A percentile compares a stretch with the other conserved stretches of the same genome.
Evolutionary conservation across 2,113 vertebrate genomes (phyloP).

Genomic region (Cervus canadensis): DNA sequence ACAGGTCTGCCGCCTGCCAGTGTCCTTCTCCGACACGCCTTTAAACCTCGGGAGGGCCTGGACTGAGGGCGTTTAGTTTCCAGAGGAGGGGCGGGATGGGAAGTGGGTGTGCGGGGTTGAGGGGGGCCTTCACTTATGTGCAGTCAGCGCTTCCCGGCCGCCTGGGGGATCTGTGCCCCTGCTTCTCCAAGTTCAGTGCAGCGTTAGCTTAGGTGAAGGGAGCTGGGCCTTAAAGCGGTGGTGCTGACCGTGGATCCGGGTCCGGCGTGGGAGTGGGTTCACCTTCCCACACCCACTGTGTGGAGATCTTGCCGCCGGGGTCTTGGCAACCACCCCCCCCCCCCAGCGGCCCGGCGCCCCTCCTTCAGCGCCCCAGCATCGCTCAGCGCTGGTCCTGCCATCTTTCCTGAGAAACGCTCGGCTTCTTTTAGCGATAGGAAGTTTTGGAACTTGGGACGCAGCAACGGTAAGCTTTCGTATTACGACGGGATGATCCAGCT

Average conservation of each 20-base stretch:
- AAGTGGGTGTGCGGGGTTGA: fast-evolving
- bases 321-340: neutral
- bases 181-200: neutral
- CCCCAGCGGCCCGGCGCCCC: fast-evolving
- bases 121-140: fast-evolving
- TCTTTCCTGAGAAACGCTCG: neutral
- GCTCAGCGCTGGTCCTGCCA: fast-evolving
- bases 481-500: conserved; percentile 95
- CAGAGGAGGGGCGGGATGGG: neutral
- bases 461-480: conserved; percentile 88
- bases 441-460: conserved; percentile 89
- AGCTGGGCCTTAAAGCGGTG: neutral
- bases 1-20: neutral
- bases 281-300: fast-evolving
- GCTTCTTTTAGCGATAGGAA: conserved; percentile 61
- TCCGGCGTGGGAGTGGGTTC: neutral
- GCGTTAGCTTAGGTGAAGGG: neutral
- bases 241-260: neutral
- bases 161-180: fast-evolving
- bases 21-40: fast-evolving
- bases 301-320: too few relatives aligned
- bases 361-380: fast-evolving
- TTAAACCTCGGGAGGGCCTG: neutral
- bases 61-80: neutral
- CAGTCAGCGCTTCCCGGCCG: fast-evolving